A percentile compares a stretch with the other conserved stretches of the same genome.
phyloP scores from a whole-genome alignment of 2,113 vertebrate genomes.

The cat (Felis catus) region DNA sequence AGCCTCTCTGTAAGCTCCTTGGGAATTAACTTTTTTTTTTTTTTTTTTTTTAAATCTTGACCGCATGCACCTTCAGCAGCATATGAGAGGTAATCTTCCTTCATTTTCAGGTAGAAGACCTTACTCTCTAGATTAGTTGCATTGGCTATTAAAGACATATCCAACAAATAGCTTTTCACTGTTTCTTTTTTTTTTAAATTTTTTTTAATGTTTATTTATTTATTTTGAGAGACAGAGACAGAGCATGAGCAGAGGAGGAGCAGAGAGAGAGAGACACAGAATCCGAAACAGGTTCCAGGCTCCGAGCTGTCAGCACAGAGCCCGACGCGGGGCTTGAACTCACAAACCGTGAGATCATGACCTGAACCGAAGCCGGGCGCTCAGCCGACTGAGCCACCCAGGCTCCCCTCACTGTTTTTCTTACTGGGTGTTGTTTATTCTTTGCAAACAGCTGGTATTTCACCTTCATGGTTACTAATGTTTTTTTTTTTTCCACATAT shows the following conservation, averaged over 20 bases:
- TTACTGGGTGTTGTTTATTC: neutral
- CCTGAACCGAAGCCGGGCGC: too few species aligned
- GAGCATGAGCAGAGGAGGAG: too few species aligned
- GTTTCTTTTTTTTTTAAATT: neutral
- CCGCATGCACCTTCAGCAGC: neutral
- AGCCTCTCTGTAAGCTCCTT: neutral
- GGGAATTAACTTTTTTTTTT: neutral
- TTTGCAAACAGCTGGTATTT: neutral
- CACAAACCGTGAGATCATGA: too few species aligned
- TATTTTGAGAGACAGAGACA: too few species aligned
- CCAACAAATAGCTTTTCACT: neutral
- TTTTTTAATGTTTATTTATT: too few species aligned
- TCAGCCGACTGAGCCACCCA: too few species aligned
- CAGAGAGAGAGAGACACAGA: too few species aligned
- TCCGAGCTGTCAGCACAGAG: too few species aligned
- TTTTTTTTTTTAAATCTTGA: neutral
- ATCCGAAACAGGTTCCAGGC: too few species aligned
- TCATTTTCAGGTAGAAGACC: neutral
- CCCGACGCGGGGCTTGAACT: too few species aligned
- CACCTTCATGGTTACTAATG: neutral
- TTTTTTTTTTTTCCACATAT: neutral
- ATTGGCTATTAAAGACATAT: neutral
- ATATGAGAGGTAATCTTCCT: neutral
- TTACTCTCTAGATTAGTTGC: neutral
- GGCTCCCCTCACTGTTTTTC: neutral